These are phyloP conservation scores for Siderastrea siderea DNA, from an alignment of 92 coral and sea anemone species.

Conservation along the genomic window DNA sequence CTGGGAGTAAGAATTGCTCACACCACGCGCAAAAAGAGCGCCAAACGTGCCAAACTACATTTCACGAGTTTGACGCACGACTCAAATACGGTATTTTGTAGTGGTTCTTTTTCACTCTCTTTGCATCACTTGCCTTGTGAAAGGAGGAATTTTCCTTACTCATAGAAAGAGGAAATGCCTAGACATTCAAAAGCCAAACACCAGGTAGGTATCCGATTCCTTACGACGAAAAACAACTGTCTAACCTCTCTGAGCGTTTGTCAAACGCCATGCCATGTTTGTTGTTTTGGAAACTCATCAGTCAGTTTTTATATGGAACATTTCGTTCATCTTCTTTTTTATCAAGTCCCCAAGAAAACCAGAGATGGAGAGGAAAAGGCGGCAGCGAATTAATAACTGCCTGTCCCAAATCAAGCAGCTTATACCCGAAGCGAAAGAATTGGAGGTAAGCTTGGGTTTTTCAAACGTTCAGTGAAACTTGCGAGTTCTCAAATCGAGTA, in stretches of 20 bases:
- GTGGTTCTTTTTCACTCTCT: background rate
- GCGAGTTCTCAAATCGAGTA: background rate
- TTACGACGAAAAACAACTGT: background rate
- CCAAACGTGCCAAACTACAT: slow-evolving; percentile 13
- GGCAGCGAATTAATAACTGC: slow-evolving; percentile 47
- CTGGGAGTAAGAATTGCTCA: background rate
- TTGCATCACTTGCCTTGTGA: background rate
- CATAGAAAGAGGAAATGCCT: slow-evolving; percentile 4
- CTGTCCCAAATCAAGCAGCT: slow-evolving; percentile 36
- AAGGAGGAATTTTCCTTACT: background rate
- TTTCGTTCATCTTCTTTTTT: background rate
- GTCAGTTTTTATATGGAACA: background rate
- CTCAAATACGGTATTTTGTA: background rate
- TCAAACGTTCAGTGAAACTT: background rate
- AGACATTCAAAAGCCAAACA: slow-evolving; percentile 29
- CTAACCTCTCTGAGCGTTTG: background rate
- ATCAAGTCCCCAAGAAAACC: slow-evolving; percentile 45
- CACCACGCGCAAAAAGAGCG: slow-evolving; percentile 39
- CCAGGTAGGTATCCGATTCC: slow-evolving; percentile 3
- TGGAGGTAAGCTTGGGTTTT: slow-evolving; percentile 29
- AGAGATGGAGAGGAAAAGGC: slow-evolving; percentile 44
- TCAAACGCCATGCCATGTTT: background rate
- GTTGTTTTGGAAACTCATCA: background rate
- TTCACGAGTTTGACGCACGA: slow-evolving; percentile 46
- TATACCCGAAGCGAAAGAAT: slow-evolving; percentile 49